Evolutionary conservation across 2,888 invertebrate genomes (phyloP), one percentile per base, ranked within the genome.

Genomic region (Hecatera dysodea): DNA sequence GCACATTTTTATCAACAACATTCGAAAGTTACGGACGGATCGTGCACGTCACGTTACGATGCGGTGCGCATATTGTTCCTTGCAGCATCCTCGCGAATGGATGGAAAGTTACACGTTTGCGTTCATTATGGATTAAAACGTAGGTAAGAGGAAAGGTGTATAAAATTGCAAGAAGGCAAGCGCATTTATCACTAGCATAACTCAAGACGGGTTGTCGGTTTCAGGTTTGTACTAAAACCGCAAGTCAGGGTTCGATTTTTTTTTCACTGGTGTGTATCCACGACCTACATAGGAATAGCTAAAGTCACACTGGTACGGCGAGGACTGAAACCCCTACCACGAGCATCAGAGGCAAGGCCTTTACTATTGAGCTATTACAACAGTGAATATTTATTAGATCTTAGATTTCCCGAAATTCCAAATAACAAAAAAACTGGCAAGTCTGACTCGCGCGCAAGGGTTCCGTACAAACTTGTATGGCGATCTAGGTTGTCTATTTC

Each of bases 21-120:
- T 71, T 60, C 52, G 66, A 55, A 60, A 80, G 50, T 80, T 78
- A 67, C 42, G 36, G 36, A 71, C 33, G 52, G 36, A 52, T 60
- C 22, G 39, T n/a, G 33, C 57, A 80, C 76, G 78, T 78, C 78
- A 75, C 53, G 15, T 61, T 46, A 55, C 36, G 33, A 73, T 33
- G 17, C 22, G 29, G 29, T 67, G 12, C 46, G 67, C 60, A 33
- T 55, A 33, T 63, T 50, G 8, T 64, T 50, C 53, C 55, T 36
- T 63, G 22, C 22, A 61, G 55, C 55, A 56, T 22, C 15, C 36
- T 22, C 7, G 1, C 22, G 22, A 22, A 62, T 29, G 4, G 39
- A 62, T 29, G 4, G 39, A 12, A 68, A 59, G 46, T 42, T 67
- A 22, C 12, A 57, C 17, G 66, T 52, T 57, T 78, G 15, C 11